Evolutionary conservation across 2,888 invertebrate genomes (phyloP).

Genomic region (Seladonia tumulorum): DNA sequence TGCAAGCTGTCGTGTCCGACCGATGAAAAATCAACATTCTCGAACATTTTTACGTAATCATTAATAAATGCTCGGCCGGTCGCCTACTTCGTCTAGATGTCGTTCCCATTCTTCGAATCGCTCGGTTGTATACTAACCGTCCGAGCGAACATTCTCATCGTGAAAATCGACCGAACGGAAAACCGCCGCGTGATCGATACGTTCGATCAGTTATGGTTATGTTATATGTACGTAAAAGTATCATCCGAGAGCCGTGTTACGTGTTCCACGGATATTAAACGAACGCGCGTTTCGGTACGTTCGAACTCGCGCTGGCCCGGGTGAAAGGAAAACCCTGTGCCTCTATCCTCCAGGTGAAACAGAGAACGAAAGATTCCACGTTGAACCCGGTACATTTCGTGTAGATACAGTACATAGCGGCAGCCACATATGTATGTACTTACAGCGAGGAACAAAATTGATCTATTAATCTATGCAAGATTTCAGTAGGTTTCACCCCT

Average conservation of each 20-base stretch:
- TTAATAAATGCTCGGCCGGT: background rate
- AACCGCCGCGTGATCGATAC: background rate
- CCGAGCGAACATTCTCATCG: background rate
- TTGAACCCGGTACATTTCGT: constrained; percentile 34
- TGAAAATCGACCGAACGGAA: background rate
- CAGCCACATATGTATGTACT: too few species aligned
- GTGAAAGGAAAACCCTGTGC: constrained; percentile 82
- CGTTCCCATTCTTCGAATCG: constrained; percentile 22
- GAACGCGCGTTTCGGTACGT: constrained; percentile 72
- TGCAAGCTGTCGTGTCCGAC: constrained; percentile 10
- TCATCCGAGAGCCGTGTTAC: constrained; percentile 1
- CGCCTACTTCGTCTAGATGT: constrained; percentile 19
- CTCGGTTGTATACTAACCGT: background rate
- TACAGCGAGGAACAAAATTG: too few species aligned
- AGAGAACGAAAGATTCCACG: constrained; percentile 61
- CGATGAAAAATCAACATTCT: constrained; percentile 44
- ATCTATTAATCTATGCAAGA: too few species aligned
- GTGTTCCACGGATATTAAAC: constrained; percentile 73
- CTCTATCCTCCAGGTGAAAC: constrained; percentile 53
- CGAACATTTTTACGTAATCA: constrained; percentile 32
- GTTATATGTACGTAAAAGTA: background rate
- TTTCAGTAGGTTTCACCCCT: too few species aligned
- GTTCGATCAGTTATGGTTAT: background rate
- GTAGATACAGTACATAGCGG: too few species aligned
- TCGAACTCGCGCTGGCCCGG: constrained; percentile 75